phyloP scores from a whole-genome alignment of 1,140 invertebrate species.

The Cydia strobilella region DNA sequence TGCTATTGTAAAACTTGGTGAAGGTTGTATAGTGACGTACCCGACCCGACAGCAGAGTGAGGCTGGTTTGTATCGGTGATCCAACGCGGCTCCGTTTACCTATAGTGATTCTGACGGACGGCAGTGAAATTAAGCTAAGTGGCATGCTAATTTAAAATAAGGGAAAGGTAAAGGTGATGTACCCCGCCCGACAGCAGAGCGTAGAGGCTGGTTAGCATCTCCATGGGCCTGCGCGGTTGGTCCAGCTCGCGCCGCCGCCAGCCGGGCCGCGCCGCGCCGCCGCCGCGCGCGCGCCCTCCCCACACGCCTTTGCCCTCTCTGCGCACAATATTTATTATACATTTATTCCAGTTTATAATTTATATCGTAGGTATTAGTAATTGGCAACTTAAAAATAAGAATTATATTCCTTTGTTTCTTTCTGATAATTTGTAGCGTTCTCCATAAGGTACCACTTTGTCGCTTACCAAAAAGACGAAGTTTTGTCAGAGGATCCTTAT shows the following conservation, averaged over 20 bases:
- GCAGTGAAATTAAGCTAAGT: too few species aligned
- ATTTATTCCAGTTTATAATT: too few species aligned
- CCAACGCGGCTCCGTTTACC: slow-evolving; percentile 43
- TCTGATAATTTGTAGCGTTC: too few species aligned
- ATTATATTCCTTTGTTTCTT: too few species aligned
- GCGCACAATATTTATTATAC: background rate
- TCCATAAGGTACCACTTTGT: too few species aligned
- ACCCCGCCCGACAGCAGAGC: slow-evolving; percentile 75
- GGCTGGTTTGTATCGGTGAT: slow-evolving; percentile 62
- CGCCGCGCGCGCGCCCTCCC: slow-evolving; percentile 54
- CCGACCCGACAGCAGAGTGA: slow-evolving; percentile 74
- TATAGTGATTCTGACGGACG: too few species aligned
- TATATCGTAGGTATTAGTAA: too few species aligned
- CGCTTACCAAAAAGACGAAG: too few species aligned
- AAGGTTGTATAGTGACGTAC: slow-evolving; percentile 41
- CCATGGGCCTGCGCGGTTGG: slow-evolving; percentile 74
- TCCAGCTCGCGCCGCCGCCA: slow-evolving; percentile 67
- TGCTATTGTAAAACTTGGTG: too few species aligned
- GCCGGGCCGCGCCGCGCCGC: slow-evolving; percentile 42
- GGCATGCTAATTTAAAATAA: too few species aligned
- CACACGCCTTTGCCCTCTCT: slow-evolving; percentile 65
- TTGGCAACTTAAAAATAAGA: too few species aligned
- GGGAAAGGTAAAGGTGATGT: slow-evolving; percentile 23
- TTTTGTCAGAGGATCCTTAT: too few species aligned
- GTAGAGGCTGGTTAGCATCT: slow-evolving; percentile 78